Evolutionary conservation across 1,140 invertebrate species (phyloP).

Genomic region (Conus ventricosus): DNA sequence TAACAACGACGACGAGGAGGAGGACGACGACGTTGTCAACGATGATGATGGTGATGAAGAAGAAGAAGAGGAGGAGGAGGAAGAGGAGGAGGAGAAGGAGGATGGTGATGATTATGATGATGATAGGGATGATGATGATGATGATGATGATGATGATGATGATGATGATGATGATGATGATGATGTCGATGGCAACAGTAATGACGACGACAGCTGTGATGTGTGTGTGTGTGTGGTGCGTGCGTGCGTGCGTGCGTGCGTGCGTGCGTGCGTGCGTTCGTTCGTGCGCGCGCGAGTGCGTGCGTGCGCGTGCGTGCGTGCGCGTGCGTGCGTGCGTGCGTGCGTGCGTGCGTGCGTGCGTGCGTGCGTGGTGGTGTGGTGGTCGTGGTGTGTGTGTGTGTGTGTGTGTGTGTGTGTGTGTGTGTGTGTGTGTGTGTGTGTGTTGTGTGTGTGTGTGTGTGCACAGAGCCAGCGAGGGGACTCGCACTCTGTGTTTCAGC

Average conservation of each 20-base stretch:
- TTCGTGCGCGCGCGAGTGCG: not conserved
- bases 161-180: no score
- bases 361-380: no score
- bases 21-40: no score
- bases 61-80: no score
- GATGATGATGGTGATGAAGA: no score
- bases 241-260: conserved; percentile 4
- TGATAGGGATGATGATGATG: no score
- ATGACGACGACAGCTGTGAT: no score
- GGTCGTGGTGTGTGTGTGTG: not conserved
- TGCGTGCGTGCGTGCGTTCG: not conserved
- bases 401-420: not conserved
- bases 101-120: no score
- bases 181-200: no score
- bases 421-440: not conserved
- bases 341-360: not conserved
- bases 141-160: no score
- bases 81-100: no score
- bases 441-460: conserved; percentile 2
- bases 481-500: conserved; percentile 45
- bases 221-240: conserved; percentile 7
- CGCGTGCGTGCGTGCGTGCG: not conserved
- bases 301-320: not conserved
- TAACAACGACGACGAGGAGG: no score
- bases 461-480: conserved; percentile 45